A percentile compares a stretch with the other conserved stretches of the same genome.
phyloP scores from a whole-genome alignment of 2,888 invertebrate species.

The Myopa testacea region DNA sequence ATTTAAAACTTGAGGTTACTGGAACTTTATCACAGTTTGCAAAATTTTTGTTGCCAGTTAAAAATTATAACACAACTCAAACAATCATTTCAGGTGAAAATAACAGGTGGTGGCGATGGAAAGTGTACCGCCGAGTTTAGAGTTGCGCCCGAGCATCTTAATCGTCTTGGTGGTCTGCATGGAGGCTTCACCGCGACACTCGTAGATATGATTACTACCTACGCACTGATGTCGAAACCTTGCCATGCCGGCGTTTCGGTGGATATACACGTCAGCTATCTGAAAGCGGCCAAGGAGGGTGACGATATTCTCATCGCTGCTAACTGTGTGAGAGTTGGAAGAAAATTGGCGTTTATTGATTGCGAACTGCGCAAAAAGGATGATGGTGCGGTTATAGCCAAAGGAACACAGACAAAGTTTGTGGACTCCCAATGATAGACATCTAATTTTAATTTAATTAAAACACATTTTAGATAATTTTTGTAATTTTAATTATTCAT shows the following conservation, averaged over 20 bases:
- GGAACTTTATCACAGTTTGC: too few relatives aligned
- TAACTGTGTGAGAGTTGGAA: constrained; percentile 80
- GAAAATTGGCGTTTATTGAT: constrained; percentile 83
- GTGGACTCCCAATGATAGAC: constrained; percentile 57
- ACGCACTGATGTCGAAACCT: constrained; percentile 79
- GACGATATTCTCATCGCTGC: constrained; percentile 85
- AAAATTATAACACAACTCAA: not conserved
- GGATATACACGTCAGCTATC: constrained; percentile 85
- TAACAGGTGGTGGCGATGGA: constrained; percentile 75
- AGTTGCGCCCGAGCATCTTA: constrained; percentile 80
- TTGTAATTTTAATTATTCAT: not conserved
- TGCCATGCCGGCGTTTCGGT: constrained; percentile 82
- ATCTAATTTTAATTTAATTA: not conserved
- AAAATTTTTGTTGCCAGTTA: too few relatives aligned
- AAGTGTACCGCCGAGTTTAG: constrained; percentile 80
- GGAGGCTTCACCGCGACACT: constrained; percentile 88
- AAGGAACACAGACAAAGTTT: constrained; percentile 88
- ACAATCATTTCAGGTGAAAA: constrained; percentile 56
- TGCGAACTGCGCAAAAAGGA: constrained; percentile 83
- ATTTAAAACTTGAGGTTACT: too few relatives aligned
- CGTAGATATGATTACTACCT: constrained; percentile 79
- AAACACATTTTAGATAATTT: not conserved
- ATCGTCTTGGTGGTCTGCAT: constrained; percentile 82
- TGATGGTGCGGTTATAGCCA: constrained; percentile 80
- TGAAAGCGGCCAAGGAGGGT: constrained; percentile 81